Conservation (phyloP, 2,113 vertebrate genomes). For the Albula glossodonta region DNA sequence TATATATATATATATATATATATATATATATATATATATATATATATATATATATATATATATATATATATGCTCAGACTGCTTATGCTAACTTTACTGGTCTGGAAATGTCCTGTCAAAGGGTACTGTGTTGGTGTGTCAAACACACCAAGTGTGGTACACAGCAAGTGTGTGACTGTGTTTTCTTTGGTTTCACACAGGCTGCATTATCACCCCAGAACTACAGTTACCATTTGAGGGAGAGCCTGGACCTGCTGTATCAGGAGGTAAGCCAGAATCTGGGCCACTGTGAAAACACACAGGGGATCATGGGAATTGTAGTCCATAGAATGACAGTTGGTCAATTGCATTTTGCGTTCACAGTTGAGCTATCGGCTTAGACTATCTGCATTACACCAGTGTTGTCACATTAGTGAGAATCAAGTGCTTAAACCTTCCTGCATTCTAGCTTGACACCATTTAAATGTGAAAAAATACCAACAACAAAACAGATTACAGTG, state of each 20-base stretch:
- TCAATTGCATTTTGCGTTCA: too few relatives aligned
- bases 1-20: too few relatives aligned
- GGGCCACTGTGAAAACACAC: background rate
- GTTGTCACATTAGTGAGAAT: background rate
- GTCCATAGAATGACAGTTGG: background rate
- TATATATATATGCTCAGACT: too few relatives aligned
- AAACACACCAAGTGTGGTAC: too few relatives aligned
- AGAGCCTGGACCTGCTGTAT: slow-evolving; percentile 81
- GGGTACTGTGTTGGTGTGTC: too few relatives aligned
- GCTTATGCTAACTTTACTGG: too few relatives aligned
- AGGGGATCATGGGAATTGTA: background rate
- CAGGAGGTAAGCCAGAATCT: slow-evolving; percentile 71
- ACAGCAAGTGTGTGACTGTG: slow-evolving; percentile 11
- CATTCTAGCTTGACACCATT: too few relatives aligned
- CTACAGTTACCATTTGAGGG: slow-evolving; percentile 73
- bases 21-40: too few relatives aligned
- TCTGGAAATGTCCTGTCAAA: background rate
- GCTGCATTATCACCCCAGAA: slow-evolving; percentile 66
- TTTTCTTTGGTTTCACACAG: slow-evolving; percentile 55
- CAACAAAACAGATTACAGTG: background rate
- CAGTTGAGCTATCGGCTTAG: too few relatives aligned
- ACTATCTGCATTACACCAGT: background rate
- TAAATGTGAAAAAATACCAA: too few relatives aligned
- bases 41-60: too few relatives aligned
- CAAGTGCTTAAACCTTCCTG: background rate